Evolutionary conservation across 2,888 invertebrate species (phyloP).

Genomic region (Drosophila anomelani): DNA sequence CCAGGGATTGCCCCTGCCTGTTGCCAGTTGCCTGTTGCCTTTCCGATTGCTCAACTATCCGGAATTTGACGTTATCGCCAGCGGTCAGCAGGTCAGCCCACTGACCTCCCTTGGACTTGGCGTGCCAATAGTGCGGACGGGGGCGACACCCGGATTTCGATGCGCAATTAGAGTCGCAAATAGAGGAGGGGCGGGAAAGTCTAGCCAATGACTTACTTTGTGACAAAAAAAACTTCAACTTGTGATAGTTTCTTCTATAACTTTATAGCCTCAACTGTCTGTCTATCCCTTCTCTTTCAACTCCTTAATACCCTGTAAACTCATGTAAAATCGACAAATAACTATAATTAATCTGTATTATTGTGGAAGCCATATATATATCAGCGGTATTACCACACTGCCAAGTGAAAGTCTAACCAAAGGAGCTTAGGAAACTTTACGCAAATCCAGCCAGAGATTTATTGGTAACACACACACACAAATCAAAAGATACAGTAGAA

Average conservation of each 20-base stretch:
- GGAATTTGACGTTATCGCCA: constrained; percentile 25
- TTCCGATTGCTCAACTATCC: constrained; percentile 20
- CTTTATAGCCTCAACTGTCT: too few relatives aligned
- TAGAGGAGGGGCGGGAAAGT: background rate
- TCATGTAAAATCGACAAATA: too few relatives aligned
- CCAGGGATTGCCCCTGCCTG: background rate
- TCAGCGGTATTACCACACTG: background rate
- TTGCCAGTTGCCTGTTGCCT: constrained; percentile 9
- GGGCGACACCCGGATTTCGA: constrained; percentile 17
- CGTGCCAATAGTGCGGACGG: background rate
- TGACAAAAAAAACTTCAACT: too few relatives aligned
- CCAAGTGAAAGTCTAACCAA: constrained; percentile 15
- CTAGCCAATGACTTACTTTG: too few relatives aligned
- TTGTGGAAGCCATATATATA: background rate
- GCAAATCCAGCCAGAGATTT: constrained; percentile 20
- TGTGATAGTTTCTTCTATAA: too few relatives aligned
- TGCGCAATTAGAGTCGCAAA: constrained; percentile 36
- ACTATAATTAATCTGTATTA: background rate
- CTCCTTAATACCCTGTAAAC: too few relatives aligned
- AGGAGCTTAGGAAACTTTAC: constrained; percentile 20
- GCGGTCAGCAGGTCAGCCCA: constrained; percentile 16
- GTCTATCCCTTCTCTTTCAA: too few relatives aligned
- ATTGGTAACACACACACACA: constrained; percentile 3
- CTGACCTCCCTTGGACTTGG: constrained; percentile 10
- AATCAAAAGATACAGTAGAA: constrained; percentile 6